Evolutionary conservation across 2,113 vertebrate species (phyloP).

Genomic region (Dicentrarchus labrax): DNA sequence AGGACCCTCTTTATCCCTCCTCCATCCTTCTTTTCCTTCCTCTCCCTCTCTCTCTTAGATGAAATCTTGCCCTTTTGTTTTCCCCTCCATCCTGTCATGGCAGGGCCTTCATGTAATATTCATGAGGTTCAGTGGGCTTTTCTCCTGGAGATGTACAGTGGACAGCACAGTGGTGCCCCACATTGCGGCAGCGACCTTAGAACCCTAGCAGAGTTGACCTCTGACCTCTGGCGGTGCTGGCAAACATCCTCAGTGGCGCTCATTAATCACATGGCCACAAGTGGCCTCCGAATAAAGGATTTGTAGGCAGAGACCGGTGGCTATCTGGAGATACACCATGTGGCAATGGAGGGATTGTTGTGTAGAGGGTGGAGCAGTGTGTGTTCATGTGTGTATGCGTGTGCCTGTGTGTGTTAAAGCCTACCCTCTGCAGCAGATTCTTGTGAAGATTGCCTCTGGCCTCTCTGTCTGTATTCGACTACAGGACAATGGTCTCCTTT

Average conservation of each 20-base stretch:
- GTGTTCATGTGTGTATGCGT: conserved; percentile 16
- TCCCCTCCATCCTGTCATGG: conserved; percentile 72
- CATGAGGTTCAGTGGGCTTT: conserved; percentile 68
- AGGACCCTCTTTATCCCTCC: conserved; percentile 79
- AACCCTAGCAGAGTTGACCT: conserved; percentile 52
- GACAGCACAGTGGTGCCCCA: conserved; percentile 58
- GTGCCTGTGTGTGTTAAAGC: conserved; percentile 11
- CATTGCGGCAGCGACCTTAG: conserved; percentile 50
- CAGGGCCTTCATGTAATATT: conserved; percentile 72
- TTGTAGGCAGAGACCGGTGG: conserved; percentile 4
- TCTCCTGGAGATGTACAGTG: conserved; percentile 64
- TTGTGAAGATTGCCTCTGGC: conserved; percentile 69
- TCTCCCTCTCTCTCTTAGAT: conserved; percentile 66
- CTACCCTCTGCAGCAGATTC: conserved; percentile 57
- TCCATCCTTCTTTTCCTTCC: conserved; percentile 63
- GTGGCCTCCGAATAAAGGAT: conserved; percentile 33
- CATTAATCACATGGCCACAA: conserved; percentile 63
- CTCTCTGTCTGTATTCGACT: conserved; percentile 47
- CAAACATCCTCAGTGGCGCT: conserved; percentile 16
- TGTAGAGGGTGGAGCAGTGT: conserved; percentile 19
- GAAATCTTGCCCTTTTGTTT: conserved; percentile 81
- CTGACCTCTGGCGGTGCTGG: conserved; percentile 45
- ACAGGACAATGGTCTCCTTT: conserved; percentile 75
- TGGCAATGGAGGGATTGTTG: conserved; percentile 33
- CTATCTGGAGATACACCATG: conserved; percentile 31